Evolutionary conservation across 1,140 invertebrate species (phyloP).

Genomic region (Steinernema khuongi): DNA sequence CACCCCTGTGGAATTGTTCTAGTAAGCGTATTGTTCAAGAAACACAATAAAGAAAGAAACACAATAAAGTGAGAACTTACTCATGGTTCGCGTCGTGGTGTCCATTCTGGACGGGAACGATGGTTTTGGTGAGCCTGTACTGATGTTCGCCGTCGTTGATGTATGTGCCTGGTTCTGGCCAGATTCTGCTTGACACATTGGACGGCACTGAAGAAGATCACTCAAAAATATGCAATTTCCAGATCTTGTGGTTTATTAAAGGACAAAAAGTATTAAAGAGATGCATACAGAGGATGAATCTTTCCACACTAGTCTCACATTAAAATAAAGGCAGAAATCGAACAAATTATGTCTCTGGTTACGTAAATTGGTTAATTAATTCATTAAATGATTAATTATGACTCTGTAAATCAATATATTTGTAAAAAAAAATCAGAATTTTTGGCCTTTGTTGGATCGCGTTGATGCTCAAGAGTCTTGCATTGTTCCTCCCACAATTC

Average conservation of each 20-base stretch:
- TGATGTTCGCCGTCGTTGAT: slow-evolving; percentile 1
- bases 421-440: not conserved
- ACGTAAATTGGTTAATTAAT: too few species aligned
- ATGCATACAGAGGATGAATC: too few species aligned
- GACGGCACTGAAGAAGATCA: not conserved
- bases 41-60: not conserved
- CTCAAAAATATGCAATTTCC: not conserved
- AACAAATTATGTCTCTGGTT: too few species aligned
- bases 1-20: too few species aligned
- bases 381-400: too few species aligned
- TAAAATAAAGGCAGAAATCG: too few species aligned
- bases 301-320: too few species aligned
- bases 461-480: not conserved
- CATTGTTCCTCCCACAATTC: too few species aligned
- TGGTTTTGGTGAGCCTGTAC: not conserved
- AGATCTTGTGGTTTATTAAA: not conserved
- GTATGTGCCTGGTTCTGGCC: not conserved
- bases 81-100: not conserved
- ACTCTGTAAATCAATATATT: too few species aligned
- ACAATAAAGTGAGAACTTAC: not conserved
- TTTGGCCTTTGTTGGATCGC: not conserved
- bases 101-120: not conserved
- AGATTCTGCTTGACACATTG: not conserved
- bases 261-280: too few species aligned
- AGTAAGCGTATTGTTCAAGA: too few species aligned